Conservation (phyloP, 2,797 vertebrate species). For the Gambusia yucatana region DNA sequence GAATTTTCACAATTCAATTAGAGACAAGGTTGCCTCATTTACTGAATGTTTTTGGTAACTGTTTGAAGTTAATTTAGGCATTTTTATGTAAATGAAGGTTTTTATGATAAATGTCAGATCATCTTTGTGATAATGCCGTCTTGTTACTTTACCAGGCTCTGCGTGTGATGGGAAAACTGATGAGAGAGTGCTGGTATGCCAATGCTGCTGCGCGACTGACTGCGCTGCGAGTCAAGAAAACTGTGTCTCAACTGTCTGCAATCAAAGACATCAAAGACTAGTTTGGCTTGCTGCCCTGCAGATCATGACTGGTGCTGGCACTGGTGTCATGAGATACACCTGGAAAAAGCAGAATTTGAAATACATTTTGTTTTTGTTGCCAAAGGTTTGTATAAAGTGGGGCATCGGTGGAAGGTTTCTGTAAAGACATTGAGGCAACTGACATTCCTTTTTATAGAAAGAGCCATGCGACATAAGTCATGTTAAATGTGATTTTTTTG, state of each 20-base stretch:
- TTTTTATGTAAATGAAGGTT: background rate
- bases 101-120: background rate
- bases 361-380: constrained; percentile 52
- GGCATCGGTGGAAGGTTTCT: constrained; percentile 34
- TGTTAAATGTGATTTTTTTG: constrained; percentile 66
- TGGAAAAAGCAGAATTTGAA: constrained; percentile 32
- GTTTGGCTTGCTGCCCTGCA: constrained; percentile 20
- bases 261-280: constrained; percentile 87
- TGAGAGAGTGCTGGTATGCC: constrained; percentile 95
- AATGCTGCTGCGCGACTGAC: constrained; percentile 92
- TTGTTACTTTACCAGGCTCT: constrained; percentile 82
- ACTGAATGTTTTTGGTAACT: background rate
- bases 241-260: constrained; percentile 88
- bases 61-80: background rate
- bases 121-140: background rate
- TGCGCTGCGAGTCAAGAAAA: constrained; percentile 96
- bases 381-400: constrained; percentile 60
- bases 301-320: constrained; percentile 42
- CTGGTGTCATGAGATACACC: constrained; percentile 18
- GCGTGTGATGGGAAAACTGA: constrained; percentile 92
- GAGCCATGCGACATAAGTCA: constrained; percentile 48
- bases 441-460: constrained; percentile 36
- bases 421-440: constrained; percentile 23
- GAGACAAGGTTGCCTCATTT: background rate
- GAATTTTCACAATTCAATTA: background rate